Evolutionary conservation across 2,797 vertebrate species (phyloP), one percentile per base, ranked within the genome.

Genomic region (Pseudochirops corinnae): DNA sequence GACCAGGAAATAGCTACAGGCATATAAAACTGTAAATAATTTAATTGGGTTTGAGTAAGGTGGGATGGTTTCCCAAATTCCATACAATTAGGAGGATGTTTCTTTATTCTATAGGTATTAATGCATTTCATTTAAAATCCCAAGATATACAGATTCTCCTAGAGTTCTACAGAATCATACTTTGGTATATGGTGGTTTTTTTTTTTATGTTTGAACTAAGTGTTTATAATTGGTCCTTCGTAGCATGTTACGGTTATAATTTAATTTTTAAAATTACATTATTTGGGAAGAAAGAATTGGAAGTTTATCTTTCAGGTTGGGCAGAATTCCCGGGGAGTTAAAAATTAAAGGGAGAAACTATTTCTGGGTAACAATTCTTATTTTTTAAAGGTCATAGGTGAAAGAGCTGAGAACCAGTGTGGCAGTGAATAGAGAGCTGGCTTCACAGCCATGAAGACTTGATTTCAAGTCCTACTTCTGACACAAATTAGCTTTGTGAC

Each of bases 151-250:
- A 91, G 53, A 74, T 95, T 95, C 53, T 58, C 39, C 57, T 92
- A 91, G 56, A 94, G 52, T 92, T 92, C n/a, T 29, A 93, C 87
- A 96, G 4, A 92, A 56, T 93, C 10, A 94, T 57, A 53, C 24
- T 2, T 95, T 50, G 9, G 7, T 46, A 9, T 2, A 24, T 87
- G 12, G 21, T 50, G 10, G 11, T 46, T 46, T 46, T 46, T 46
- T 39, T 87, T 50, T 87, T 26, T 11, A 50, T 50, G 3, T 46
- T 82, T 46, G 21, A 28, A 91, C 39, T 82, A 82, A 82, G 1
- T 90, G 13, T 60, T 96, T 58, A 87, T 16, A 50, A 28, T 55
- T 33, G 18, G 1, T 55, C 91, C 82, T 95, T 94, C 9, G 46
- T 46, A n/a, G 18, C 4, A 87, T 12, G 0, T 46, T 90, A 96